phyloP scores from a whole-genome alignment of 2,113 vertebrate genomes.

The Butorides virescens region DNA sequence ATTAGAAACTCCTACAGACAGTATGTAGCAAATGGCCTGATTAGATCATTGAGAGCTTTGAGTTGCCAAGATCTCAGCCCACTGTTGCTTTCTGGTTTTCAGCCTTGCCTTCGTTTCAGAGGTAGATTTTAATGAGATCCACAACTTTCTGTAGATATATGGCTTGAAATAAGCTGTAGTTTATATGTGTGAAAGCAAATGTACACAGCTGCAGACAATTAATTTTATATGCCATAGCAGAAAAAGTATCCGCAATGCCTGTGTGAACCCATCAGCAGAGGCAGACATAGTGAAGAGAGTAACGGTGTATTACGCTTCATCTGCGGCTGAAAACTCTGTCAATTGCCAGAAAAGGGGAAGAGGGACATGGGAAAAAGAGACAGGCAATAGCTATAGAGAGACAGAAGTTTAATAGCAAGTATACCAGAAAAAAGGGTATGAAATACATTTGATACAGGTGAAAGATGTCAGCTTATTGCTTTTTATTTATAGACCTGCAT shows the following conservation, averaged over 20 bases:
- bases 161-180: conserved; percentile 20
- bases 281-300: not conserved
- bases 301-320: not conserved
- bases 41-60: not conserved
- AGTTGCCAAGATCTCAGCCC: not conserved
- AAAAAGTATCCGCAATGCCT: not conserved
- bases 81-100: not conserved
- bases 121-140: not conserved
- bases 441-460: not conserved
- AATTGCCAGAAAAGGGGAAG: not conserved
- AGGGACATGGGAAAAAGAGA: not conserved
- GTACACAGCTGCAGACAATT: conserved; percentile 11
- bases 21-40: not conserved
- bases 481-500: not conserved
- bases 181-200: conserved; percentile 35
- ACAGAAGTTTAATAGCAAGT: not conserved
- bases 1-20: not conserved
- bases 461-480: not conserved
- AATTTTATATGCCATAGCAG: conserved; percentile 46
- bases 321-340: not conserved
- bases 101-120: not conserved
- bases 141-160: not conserved
- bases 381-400: not conserved
- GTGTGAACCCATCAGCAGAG: not conserved
- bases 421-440: not conserved